Base-by-base conservation (phyloP, 2,797 vertebrate genomes). In the Rhincodon typus region DNA sequence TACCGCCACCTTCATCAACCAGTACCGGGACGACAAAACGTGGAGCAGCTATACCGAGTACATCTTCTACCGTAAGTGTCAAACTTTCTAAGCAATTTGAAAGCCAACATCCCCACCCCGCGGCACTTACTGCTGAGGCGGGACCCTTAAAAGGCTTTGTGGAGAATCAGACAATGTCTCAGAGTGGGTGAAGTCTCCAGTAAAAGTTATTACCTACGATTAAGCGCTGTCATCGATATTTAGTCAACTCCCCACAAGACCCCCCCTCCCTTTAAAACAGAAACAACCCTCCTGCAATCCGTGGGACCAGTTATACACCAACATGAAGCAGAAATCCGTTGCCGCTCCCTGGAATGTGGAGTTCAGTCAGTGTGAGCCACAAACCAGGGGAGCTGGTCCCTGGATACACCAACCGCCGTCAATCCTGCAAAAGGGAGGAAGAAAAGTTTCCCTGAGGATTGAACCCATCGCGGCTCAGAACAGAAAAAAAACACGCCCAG, bases 41-140 rank as follows among this genome's bases (percentile, higher is more conserved):
- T 98, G 98, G 98, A 98, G 98, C 97, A 98, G 98, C 97, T 98
- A 98, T 96, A 98, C 98, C 0, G 98, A 98, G 96, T 98, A 98
- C 97, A 98, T 98, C 97, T 98, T 98, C 96, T 98, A 98, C 97
- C 97, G 98, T 98, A 98, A 98, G 98, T 98, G 94, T 84, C 93
- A 69, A 93, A 21, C 90, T 62, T 62, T 62, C 57, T 62, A 8
- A 62, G 8, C 57, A 10, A 62, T 62, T 62, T 10, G 57, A 62
- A 62, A 62, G 0, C 57, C 57, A 62, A 62, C 57, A 62, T 8
- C 57, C 57, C 57, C 57, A 10, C 1, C 12, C 10, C 10, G 57
- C 57, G 57, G 57, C 87, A 62, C 34, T 62, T 34, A n/a, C 0
- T n/a, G 62, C 62, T n/a, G 57, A 53, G 50, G 3, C 6, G 30